Conservation (phyloP, 2,797 vertebrate genomes). For the Falco novaeseelandiae region DNA sequence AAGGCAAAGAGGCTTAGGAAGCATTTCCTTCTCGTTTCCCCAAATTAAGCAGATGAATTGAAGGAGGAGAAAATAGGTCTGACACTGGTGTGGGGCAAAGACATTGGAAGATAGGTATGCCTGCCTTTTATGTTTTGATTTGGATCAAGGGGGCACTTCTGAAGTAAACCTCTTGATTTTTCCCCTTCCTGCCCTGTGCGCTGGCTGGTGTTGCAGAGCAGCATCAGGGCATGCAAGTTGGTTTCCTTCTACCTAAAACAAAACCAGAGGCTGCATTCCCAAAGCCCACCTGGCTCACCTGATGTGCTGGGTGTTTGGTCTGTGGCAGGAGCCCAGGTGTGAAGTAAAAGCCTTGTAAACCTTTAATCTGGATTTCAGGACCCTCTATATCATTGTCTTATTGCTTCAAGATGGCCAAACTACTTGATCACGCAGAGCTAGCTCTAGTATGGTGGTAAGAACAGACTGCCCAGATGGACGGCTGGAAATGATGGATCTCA, state of each 20-base stretch:
- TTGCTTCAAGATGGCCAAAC: not conserved
- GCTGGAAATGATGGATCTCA: not conserved
- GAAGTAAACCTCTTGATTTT: not conserved
- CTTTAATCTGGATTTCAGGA: not conserved
- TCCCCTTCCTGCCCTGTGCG: accelerated
- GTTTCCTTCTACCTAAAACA: not conserved
- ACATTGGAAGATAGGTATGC: not conserved
- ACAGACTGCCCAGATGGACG: not conserved
- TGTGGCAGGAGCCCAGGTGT: not conserved
- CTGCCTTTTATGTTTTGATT: not conserved
- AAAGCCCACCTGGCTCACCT: not conserved
- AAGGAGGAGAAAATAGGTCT: not conserved
- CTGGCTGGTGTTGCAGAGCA: not conserved
- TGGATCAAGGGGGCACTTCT: not conserved
- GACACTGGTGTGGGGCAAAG: not conserved
- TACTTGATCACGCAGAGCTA: not conserved
- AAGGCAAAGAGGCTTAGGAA: not conserved
- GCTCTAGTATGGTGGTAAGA: not conserved
- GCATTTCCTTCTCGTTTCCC: not conserved
- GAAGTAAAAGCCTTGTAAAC: not conserved
- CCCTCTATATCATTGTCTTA: not conserved
- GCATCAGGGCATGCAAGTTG: not conserved
- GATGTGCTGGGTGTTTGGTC: not conserved
- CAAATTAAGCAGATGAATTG: not conserved
- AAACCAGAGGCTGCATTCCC: not conserved